Evolutionary conservation across 2,888 invertebrate genomes (phyloP), one percentile per base, ranked within the genome.

Genomic region (Leptothorax acervorum): DNA sequence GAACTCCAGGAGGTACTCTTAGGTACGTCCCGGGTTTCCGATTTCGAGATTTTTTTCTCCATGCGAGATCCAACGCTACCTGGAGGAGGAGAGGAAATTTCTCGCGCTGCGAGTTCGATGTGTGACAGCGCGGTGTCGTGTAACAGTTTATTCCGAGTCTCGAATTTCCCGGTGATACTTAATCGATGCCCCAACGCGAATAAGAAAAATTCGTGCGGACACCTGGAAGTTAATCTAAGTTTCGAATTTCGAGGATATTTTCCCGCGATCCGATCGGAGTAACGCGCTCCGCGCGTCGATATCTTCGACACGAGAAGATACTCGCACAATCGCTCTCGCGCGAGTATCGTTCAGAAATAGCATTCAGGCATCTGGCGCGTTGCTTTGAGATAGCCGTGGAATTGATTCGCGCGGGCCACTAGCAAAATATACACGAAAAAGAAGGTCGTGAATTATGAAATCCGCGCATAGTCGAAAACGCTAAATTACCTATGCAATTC

Each of bases 61-160:
- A n/a, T 74, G 18, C 65, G 55, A 57, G 85, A 83, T 86, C 83
- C 86, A 87, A 15, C 42, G 87, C 87, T 88, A 88, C 89, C 84
- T 81, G 85, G 82, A 85, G 83, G 81, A 82, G 53, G 39, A 51
- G 71, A 68, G 70, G 71, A 71, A 84, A 83, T 84, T 84, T 84
- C 86, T 82, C 83, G 76, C 79, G 35, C 73, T 79, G 79, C 55
- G 66, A 70, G 83, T 65, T 62, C 82, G n/a, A 84, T 35, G 35
- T 35, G 57, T 87, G 84, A 85, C 86, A 86, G 87, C 84, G 88
- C 88, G 90, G 93, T 93, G 92, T 93, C 93, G 91, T 89, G 90
- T 93, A 92, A 92, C 93, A 93, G 89, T 94, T 94, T 94, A 93
- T 94, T 92, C 62, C 92, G 90, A 87, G 89, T 93, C 93, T 92